Evolutionary conservation across 2,888 invertebrate species (phyloP), one percentile per base, ranked within the genome.

Genomic region (Lamellibrachia satsuma): DNA sequence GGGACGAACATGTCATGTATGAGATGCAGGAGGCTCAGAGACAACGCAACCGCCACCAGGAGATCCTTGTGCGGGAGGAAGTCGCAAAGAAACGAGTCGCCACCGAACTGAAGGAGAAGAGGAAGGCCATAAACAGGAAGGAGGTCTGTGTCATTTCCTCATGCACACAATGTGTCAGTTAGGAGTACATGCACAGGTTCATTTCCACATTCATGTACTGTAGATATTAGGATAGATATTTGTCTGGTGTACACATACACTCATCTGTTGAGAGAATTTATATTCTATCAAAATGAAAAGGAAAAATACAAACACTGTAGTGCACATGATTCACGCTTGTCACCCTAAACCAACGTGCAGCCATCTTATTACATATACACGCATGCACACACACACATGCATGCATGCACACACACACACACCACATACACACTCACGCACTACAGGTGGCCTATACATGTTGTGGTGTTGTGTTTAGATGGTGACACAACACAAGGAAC

Each of bases 1-100:
- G 96, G 55, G 96, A 96, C 94, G 96, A 96, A 93, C 96, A 96
- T 93, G 94, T 96, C 39, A 93, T 94, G 90, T 96, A 95, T 93
- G 94, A 95, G 92, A 95, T 95, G 93, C 95, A 95, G 93, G 95
- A 96, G 94, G 95, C 95, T 0, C 93, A 92, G 51, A 93, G 94
- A 27, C 94, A 95, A 9, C 93, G 95, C n/a, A 93, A 94, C 91
- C 93, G 94, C 9, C 94, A 95, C 92, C 95, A 95, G 93, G 94
- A 94, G 52, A 57, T 96, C 8, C 93, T 95, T 6, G 92, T 94
- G 90, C 93, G 94, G 27, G 96, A 96, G 93, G 96, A 96, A 93
- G 94, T 94, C 91, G 95, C 96, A 7, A 96, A 96, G 93, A 95
- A 94, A 90, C 94, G 95, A 52, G 94, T 96, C n/a, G 96, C 96